A percentile compares a stretch with the other conserved stretches of the same genome.
phyloP scores from a whole-genome alignment of 2,888 invertebrate species.

The Listrodromus nycthemerus region DNA sequence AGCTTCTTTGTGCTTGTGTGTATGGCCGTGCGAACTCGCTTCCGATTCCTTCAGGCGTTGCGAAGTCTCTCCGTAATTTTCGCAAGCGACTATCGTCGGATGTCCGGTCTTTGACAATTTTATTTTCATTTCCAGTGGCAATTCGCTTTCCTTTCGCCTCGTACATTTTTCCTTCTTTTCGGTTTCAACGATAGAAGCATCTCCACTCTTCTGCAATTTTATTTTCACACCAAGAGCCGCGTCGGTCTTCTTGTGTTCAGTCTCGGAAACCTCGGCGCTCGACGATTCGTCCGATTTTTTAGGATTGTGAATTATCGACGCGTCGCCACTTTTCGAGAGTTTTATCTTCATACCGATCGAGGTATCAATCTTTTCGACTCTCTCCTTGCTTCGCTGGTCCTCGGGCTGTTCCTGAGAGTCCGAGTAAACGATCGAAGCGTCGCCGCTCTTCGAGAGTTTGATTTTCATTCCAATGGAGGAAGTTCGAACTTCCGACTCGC shows the following conservation, averaged over 20 bases:
- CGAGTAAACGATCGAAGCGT: constrained; percentile 78
- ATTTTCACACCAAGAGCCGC: constrained; percentile 30
- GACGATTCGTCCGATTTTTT: constrained; percentile 57
- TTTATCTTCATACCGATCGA: constrained; percentile 81
- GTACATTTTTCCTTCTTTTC: constrained; percentile 75
- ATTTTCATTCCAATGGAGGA: constrained; percentile 79
- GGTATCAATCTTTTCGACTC: constrained; percentile 76
- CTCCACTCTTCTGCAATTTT: constrained; percentile 62
- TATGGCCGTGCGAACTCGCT: constrained; percentile 3
- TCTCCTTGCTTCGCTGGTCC: constrained; percentile 70
- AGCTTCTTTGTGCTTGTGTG: constrained; percentile 68
- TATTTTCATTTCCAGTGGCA: constrained; percentile 79
- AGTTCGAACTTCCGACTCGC: constrained; percentile 36
- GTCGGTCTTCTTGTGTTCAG: constrained; percentile 56
- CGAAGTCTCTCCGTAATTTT: constrained; percentile 69
- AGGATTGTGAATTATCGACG: constrained; percentile 71
- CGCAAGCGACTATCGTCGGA: constrained; percentile 79
- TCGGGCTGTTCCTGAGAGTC: constrained; percentile 73
- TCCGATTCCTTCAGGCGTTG: constrained; percentile 63
- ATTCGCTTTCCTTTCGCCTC: constrained; percentile 71
- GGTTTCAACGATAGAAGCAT: constrained; percentile 71
- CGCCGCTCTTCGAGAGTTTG: constrained; percentile 80
- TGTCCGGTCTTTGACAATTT: constrained; percentile 82
- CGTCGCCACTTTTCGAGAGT: constrained; percentile 80
- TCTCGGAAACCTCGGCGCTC: constrained; percentile 53